Evolutionary conservation across 2,113 vertebrate genomes (phyloP), one percentile per base, ranked within the genome.

Genomic region (Delphinus delphis): DNA sequence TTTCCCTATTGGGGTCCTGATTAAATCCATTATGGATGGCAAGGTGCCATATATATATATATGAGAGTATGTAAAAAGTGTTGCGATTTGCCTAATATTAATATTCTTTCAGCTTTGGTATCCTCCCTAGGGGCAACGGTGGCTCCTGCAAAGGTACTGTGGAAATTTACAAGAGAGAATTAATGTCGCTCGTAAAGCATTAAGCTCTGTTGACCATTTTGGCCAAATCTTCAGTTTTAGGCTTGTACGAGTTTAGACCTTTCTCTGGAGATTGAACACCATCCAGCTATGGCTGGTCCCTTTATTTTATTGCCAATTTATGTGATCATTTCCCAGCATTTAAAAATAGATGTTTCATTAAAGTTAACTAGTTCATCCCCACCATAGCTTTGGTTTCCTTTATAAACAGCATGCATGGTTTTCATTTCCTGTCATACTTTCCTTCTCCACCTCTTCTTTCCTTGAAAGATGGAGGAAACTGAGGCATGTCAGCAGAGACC

Each of bases 101-200:
- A 13, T 96, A 88, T 93, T 90, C 88, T 90, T 96, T 93, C 83
- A 89, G 81, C 70, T 95, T 88, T 96, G 90, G 74, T 97, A 41
- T 53, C 85, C 68, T 95, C 91, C 93, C 90, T 7, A 18, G 94
- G 96, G 95, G 95, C 41, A 90, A 77, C 94, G 84, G 36, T 82
- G 93, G 81, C 96, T 97, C 93, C 96, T 87, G 20, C 90, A 94
- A 98, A 95, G 88, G 77, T 93, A 97, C 98, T 95, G 65, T 98
- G 97, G 98, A 98, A 98, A 98, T 97, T 96, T 98, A 97, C 97
- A 31, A 1, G 93, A 96, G 76, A 94, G 85, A 96, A 97, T 88
- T 96, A 94, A 93, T 95, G 93, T 1, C 92, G 76, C 63, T 97
- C 80, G 94, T 85, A 93, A 96, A 90, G 81, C 93, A 86, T 90